Evolutionary conservation across 2,888 invertebrate species (phyloP).

Genomic region (Acleris laterana): DNA sequence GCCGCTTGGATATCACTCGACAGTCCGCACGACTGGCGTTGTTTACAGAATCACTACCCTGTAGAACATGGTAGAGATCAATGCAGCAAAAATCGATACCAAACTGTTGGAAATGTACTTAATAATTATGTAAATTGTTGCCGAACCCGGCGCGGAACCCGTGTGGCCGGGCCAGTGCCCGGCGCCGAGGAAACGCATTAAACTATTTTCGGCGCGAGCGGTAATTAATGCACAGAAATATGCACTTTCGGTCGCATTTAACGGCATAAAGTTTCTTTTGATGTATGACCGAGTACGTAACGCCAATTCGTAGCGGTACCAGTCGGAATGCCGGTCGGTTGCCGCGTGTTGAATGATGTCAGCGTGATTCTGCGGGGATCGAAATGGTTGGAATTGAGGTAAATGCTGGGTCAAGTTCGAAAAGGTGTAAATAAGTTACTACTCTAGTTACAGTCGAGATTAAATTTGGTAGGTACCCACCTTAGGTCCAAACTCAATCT

Average conservation of each 20-base stretch:
- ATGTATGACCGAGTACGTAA: slow-evolving; percentile 54
- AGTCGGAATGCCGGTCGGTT: slow-evolving; percentile 52
- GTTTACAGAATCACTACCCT: too few species aligned
- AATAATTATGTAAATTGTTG: neutral
- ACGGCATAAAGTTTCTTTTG: slow-evolving; percentile 56
- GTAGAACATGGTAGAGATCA: too few species aligned
- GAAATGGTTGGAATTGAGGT: too few species aligned
- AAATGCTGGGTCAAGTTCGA: too few species aligned
- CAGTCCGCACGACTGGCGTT: too few species aligned
- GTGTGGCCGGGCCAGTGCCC: slow-evolving; percentile 10
- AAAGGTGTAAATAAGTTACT: too few species aligned
- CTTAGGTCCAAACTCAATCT: too few species aligned
- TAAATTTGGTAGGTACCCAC: too few species aligned
- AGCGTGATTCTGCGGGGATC: neutral
- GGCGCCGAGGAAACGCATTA: slow-evolving; percentile 32
- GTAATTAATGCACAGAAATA: slow-evolving; percentile 35
- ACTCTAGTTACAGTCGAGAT: too few species aligned
- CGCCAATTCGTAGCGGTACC: slow-evolving; percentile 64
- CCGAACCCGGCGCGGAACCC: slow-evolving; percentile 12
- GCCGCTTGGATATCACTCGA: too few species aligned
- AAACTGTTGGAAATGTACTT: neutral
- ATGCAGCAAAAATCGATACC: too few species aligned
- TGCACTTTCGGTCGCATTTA: slow-evolving; percentile 42
- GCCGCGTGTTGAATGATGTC: slow-evolving; percentile 48
- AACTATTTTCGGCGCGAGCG: slow-evolving; percentile 34